These are phyloP conservation scores for Epizoanthus ramosus DNA, from an alignment of 92 coral and sea anemone genomes.

Conservation along the genomic window DNA sequence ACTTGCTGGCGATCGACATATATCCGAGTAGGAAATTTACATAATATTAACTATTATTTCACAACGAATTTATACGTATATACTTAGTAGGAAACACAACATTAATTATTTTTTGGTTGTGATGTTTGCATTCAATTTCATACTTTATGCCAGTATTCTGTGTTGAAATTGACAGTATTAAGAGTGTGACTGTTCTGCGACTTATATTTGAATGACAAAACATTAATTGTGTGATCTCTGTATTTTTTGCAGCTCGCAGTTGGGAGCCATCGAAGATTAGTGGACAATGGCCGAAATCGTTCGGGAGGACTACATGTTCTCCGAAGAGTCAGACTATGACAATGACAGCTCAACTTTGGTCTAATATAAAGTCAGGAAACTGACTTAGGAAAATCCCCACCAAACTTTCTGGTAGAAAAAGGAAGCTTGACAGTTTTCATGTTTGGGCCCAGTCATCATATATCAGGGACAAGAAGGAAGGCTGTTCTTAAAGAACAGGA, in stretches of 20 bases:
- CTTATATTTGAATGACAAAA: too few species aligned
- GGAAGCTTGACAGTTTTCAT: background rate
- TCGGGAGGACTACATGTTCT: background rate
- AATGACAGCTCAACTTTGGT: background rate
- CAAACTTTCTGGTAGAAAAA: background rate
- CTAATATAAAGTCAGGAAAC: background rate
- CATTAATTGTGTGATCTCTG: too few species aligned
- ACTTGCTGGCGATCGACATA: too few species aligned
- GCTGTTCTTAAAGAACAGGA: background rate
- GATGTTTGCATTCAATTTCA: too few species aligned
- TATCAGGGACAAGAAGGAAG: background rate
- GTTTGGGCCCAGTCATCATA: background rate
- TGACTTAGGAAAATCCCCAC: background rate
- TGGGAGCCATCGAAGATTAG: background rate
- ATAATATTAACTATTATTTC: too few species aligned
- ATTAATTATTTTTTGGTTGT: too few species aligned
- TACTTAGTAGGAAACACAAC: too few species aligned
- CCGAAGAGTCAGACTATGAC: background rate
- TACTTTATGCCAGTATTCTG: too few species aligned
- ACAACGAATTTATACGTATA: too few species aligned
- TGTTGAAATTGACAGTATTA: too few species aligned
- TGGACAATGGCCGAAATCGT: background rate
- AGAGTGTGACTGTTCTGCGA: too few species aligned
- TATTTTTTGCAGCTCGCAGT: background rate
- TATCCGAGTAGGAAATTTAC: too few species aligned